phyloP scores from a whole-genome alignment of 1,140 invertebrate species.

The Pseudoatta argentina region DNA sequence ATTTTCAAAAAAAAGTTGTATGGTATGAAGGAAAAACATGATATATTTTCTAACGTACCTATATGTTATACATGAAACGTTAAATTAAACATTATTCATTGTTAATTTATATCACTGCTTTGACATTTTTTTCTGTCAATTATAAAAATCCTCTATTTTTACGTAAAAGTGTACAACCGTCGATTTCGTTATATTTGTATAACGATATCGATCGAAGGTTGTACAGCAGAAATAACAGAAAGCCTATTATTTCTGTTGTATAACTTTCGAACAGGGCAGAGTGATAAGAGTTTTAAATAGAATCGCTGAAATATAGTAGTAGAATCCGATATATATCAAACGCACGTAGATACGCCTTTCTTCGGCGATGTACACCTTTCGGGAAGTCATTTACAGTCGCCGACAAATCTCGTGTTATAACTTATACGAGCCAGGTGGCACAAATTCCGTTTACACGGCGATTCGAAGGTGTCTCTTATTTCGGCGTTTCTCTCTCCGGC shows the following conservation, averaged over 20 bases:
- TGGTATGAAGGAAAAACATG: not conserved
- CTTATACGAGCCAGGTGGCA: constrained; percentile 50
- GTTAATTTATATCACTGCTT: not conserved
- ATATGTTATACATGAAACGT: not conserved
- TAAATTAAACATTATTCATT: not conserved
- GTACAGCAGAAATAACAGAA: not conserved
- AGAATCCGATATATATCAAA: constrained; percentile 31
- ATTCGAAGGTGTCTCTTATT: constrained; percentile 47
- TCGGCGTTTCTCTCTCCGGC: constrained; percentile 30
- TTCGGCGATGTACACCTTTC: constrained; percentile 27
- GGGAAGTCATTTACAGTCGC: not conserved
- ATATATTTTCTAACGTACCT: not conserved
- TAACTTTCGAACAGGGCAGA: no score
- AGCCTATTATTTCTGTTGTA: not conserved
- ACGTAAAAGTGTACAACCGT: constrained; percentile 4
- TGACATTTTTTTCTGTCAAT: not conserved
- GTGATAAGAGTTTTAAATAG: constrained; percentile 24
- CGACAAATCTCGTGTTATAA: constrained; percentile 57
- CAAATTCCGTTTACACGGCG: constrained; percentile 58
- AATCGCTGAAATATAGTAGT: no score
- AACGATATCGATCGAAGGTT: constrained; percentile 14
- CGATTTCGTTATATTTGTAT: not conserved
- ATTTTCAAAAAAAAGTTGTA: not conserved
- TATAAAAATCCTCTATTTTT: constrained; percentile 11
- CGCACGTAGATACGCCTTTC: constrained; percentile 10